Percentiles rank a stretch among this genome's conserved stretches.
Evolutionary conservation across 2,113 vertebrate species (phyloP).

Genomic region (Poecile atricapillus): DNA sequence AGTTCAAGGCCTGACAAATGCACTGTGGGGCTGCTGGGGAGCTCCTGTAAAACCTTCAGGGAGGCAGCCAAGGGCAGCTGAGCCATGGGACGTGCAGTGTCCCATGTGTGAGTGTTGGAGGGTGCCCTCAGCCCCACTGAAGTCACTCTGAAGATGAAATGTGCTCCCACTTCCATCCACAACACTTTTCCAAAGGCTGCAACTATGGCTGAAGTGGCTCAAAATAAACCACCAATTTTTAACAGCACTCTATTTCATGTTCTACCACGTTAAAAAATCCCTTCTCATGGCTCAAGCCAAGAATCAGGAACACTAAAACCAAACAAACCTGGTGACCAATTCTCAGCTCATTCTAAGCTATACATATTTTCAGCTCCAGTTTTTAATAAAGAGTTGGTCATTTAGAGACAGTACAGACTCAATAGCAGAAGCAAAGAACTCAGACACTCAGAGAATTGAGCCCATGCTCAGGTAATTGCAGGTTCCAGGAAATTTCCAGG

Average conservation of each 20-base stretch:
- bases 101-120: not conserved
- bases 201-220: not conserved
- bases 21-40: not conserved
- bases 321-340: not conserved
- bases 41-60: not conserved
- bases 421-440: not conserved
- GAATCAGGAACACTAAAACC: not conserved
- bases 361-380: rapidly evolving
- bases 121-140: not conserved
- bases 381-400: not conserved
- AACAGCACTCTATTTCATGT: not conserved
- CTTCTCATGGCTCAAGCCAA: not conserved
- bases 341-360: not conserved
- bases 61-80: not conserved
- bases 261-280: not conserved
- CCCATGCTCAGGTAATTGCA: not conserved
- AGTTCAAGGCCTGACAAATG: not conserved
- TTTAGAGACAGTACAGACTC: not conserved
- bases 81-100: not conserved
- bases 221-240: not conserved
- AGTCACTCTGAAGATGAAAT: not conserved
- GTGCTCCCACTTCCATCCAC: not conserved
- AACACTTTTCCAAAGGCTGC: not conserved
- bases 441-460: not conserved
- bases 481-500: not conserved